Percentiles rank a stretch among this genome's conserved stretches.
These are phyloP conservation scores for Meliscaeva auricollis DNA, from an alignment of 2,888 invertebrate species.

Conservation along the genomic window DNA sequence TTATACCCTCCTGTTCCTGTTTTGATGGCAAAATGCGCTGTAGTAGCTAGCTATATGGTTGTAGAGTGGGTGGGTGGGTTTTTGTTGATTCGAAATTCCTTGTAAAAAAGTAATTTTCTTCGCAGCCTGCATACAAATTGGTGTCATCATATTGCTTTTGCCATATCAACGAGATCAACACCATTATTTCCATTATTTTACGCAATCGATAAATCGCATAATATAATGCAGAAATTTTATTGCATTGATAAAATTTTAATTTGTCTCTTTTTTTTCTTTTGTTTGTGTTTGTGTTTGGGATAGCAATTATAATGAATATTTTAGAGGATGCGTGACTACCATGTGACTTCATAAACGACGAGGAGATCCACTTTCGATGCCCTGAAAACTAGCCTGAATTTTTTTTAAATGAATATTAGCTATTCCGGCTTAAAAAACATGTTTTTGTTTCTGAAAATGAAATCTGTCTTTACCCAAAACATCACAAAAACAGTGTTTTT, in stretches of 20 bases:
- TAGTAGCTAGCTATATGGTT: no score
- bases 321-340: no score
- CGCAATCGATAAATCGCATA: slow-evolving; percentile 69
- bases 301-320: background rate
- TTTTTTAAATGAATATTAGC: no score
- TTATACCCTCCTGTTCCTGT: background rate
- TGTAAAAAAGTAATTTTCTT: slow-evolving; percentile 74
- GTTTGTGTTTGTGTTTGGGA: background rate
- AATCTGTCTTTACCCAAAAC: no score
- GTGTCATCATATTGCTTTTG: slow-evolving; percentile 45
- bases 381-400: no score
- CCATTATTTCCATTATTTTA: slow-evolving; percentile 36
- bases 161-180: slow-evolving; percentile 30
- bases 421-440: no score
- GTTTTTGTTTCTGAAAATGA: no score
- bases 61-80: background rate
- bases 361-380: no score
- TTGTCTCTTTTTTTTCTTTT: background rate
- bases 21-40: background rate
- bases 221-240: slow-evolving; percentile 54
- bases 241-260: slow-evolving; percentile 69
- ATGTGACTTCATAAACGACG: no score
- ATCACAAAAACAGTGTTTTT: no score
- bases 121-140: slow-evolving; percentile 74
- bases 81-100: background rate